Evolutionary conservation across 2,888 invertebrate species (phyloP).

Genomic region (Orthosia gothica): DNA sequence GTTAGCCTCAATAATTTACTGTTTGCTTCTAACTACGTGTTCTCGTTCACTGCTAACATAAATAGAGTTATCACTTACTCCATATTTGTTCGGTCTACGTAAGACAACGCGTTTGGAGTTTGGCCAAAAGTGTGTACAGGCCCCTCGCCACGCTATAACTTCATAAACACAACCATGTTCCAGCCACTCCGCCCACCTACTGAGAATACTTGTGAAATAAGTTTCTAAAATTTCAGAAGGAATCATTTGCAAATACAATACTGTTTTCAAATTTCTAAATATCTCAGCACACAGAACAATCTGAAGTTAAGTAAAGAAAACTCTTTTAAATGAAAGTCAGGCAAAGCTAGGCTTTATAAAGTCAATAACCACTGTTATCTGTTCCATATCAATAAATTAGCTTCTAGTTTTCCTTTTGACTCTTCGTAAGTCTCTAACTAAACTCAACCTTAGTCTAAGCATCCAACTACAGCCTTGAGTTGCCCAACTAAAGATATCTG

Average conservation of each 20-base stretch:
- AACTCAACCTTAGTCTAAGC: background rate
- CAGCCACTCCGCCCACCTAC: constrained; percentile 20
- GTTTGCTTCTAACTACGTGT: background rate
- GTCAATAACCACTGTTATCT: too few species aligned
- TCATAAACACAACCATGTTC: constrained; percentile 47
- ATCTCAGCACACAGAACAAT: background rate
- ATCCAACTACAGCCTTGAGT: too few species aligned
- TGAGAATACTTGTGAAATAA: constrained; percentile 29
- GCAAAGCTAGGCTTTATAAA: too few species aligned
- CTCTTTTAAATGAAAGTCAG: too few species aligned
- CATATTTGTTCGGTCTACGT: constrained; percentile 48
- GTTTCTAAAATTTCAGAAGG: background rate
- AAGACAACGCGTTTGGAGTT: constrained; percentile 64
- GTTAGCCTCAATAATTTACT: background rate
- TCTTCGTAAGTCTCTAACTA: background rate
- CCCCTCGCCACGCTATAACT: constrained; percentile 40
- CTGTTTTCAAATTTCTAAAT: background rate
- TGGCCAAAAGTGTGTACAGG: constrained; percentile 60
- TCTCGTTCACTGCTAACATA: background rate
- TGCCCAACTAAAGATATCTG: too few species aligned
- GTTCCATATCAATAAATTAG: too few species aligned
- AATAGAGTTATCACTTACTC: too few species aligned
- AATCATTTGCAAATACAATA: constrained; percentile 4
- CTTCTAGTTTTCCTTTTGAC: too few species aligned
- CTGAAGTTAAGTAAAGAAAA: background rate